Conservation (phyloP, 2,888 invertebrate species). For the Neelides folsomi region DNA sequence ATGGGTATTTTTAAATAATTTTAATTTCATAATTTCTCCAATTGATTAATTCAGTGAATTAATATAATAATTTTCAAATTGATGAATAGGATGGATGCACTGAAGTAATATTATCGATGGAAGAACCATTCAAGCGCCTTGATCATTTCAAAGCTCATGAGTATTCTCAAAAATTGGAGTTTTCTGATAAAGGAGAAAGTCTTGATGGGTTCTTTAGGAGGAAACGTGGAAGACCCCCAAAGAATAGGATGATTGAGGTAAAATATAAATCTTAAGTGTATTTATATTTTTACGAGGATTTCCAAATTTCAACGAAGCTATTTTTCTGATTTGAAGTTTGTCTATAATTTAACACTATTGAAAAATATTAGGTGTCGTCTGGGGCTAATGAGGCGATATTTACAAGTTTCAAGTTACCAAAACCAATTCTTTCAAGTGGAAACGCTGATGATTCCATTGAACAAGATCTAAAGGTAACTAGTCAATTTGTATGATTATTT, state of each 20-base stretch:
- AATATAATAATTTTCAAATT: background rate
- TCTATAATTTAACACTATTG: background rate
- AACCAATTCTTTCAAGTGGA: slow-evolving; percentile 39
- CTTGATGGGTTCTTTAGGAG: slow-evolving; percentile 78
- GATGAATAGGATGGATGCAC: slow-evolving; percentile 57
- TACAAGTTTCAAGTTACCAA: slow-evolving; percentile 82
- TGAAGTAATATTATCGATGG: slow-evolving; percentile 60
- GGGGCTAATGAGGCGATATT: slow-evolving; percentile 57
- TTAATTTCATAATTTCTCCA: background rate
- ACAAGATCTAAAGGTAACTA: background rate
- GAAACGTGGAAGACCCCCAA: slow-evolving; percentile 89
- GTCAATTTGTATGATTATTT: background rate
- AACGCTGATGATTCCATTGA: background rate
- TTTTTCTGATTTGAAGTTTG: background rate
- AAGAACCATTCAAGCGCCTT: slow-evolving; percentile 63
- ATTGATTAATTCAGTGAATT: background rate
- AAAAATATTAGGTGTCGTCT: slow-evolving; percentile 19
- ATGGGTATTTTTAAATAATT: slow-evolving; percentile 47
- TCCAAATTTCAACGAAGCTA: background rate
- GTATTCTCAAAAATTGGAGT: slow-evolving; percentile 47
- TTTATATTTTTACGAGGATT: background rate
- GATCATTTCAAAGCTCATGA: slow-evolving; percentile 80
- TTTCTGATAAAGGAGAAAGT: slow-evolving; percentile 24
- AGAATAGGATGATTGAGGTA: slow-evolving; percentile 77
- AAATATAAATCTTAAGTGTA: slow-evolving; percentile 14